Conservation (phyloP, 1,140 invertebrate genomes). For the Pseudomyrmex flavicornis region DNA sequence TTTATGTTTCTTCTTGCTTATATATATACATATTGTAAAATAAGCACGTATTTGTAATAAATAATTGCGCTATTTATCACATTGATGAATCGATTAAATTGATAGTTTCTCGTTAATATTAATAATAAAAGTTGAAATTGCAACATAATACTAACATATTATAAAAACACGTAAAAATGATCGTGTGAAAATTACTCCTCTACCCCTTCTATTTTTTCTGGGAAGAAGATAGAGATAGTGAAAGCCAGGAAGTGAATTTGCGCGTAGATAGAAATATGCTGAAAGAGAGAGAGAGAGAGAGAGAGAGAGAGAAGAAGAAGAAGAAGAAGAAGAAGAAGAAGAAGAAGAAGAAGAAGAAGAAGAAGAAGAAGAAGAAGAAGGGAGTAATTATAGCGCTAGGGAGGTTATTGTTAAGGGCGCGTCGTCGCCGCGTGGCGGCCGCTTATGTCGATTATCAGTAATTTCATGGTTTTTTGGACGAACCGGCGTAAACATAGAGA, state of each 20-base stretch:
- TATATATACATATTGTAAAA: no score
- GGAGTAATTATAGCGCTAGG: no score
- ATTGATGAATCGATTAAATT: no score
- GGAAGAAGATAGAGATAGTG: neutral
- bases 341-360: conserved; percentile 59
- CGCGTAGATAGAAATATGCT: conserved; percentile 3
- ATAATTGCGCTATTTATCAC: no score
- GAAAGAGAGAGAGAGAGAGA: conserved; percentile 11
- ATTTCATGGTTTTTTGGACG: conserved; percentile 82
- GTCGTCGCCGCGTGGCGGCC: conserved; percentile 68
- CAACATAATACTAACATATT: no score
- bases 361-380: conserved; percentile 38
- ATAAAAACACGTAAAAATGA: no score
- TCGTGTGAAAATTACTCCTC: no score
- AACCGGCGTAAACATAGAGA: conserved; percentile 83
- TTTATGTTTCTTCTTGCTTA: no score
- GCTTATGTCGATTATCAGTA: conserved; percentile 81
- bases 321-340: conserved; percentile 60
- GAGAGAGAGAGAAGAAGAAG: conserved; percentile 41
- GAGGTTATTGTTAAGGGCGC: conserved; percentile 63
- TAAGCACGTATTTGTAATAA: no score
- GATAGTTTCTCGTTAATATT: no score
- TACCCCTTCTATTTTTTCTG: no score
- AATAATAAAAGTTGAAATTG: no score
- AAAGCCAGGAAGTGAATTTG: neutral